Evolutionary conservation across 2,797 vertebrate genomes (phyloP).

Genomic region (Mormyrus proboscirostris): DNA sequence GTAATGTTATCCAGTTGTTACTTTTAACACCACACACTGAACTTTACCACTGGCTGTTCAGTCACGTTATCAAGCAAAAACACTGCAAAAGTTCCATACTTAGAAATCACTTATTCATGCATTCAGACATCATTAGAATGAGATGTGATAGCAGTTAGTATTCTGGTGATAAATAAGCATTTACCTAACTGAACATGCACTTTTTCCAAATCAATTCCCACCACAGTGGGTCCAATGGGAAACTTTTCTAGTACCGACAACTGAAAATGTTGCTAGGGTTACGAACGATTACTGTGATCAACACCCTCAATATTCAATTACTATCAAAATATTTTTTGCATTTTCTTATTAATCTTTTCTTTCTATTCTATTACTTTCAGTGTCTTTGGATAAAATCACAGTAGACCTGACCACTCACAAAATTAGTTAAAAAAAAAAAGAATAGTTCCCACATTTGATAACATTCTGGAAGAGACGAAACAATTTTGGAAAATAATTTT

Average conservation of each 20-base stretch:
- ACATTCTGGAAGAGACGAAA: background rate
- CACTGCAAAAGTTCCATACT: slow-evolving; percentile 2
- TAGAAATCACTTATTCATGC: slow-evolving; percentile 21
- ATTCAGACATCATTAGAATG: slow-evolving; percentile 28
- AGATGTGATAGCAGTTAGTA: slow-evolving; percentile 4
- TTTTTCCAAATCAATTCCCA: slow-evolving; percentile 10
- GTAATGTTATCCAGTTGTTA: slow-evolving; percentile 23
- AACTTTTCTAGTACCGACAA: slow-evolving; percentile 16
- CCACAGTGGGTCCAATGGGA: slow-evolving; percentile 14
- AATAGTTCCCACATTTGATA: background rate
- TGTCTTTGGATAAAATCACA: slow-evolving; percentile 19
- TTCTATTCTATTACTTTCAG: background rate
- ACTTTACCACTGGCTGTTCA: slow-evolving; percentile 22
- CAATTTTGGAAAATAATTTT: background rate
- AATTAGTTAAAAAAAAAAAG: background rate
- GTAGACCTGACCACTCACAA: slow-evolving; percentile 11
- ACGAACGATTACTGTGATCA: background rate
- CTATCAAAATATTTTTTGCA: background rate
- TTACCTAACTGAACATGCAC: slow-evolving; percentile 22
- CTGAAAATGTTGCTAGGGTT: slow-evolving; percentile 12
- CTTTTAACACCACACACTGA: slow-evolving; percentile 18
- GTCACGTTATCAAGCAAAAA: slow-evolving; percentile 24
- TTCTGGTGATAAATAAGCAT: slow-evolving; percentile 24
- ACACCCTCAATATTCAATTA: background rate
- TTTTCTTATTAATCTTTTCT: background rate